Evolutionary conservation across 2,113 vertebrate species (phyloP).

Genomic region (Nyctibius bracteatus): DNA sequence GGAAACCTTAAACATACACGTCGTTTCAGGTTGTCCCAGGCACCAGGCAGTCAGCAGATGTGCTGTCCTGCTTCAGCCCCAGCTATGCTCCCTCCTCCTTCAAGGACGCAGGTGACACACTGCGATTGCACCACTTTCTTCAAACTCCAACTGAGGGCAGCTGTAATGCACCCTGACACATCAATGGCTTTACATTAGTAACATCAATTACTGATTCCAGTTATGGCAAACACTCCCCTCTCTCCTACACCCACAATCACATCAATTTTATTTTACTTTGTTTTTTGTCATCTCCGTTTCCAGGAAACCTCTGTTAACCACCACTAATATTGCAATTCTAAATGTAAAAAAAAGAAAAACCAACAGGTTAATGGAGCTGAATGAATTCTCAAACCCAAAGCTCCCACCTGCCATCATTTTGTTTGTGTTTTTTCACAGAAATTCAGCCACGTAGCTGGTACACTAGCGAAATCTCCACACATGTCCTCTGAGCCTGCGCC

Average conservation of each 20-base stretch:
- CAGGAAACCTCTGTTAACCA: not conserved
- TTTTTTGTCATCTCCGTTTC: not conserved
- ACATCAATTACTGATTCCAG: not conserved
- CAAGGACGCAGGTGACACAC: not conserved
- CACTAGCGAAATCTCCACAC: not conserved
- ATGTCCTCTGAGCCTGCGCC: not conserved
- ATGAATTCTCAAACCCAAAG: not conserved
- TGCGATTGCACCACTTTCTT: rapidly evolving
- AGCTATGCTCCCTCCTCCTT: not conserved
- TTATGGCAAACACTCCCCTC: not conserved
- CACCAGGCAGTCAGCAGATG: not conserved
- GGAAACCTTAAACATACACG: not conserved
- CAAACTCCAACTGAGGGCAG: not conserved
- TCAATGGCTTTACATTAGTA: not conserved
- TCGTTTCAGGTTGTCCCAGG: not conserved
- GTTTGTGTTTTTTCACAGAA: not conserved
- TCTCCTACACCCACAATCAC: not conserved
- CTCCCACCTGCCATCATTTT: not conserved
- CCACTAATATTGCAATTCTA: not conserved
- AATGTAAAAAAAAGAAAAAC: not conserved
- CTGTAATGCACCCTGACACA: not conserved
- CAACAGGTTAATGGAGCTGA: not conserved
- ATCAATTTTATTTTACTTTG: not conserved
- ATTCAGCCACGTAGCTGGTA: not conserved
- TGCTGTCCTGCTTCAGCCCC: not conserved